Evolutionary conservation across 1,140 invertebrate species (phyloP).

Genomic region (Brachionus angularis): DNA sequence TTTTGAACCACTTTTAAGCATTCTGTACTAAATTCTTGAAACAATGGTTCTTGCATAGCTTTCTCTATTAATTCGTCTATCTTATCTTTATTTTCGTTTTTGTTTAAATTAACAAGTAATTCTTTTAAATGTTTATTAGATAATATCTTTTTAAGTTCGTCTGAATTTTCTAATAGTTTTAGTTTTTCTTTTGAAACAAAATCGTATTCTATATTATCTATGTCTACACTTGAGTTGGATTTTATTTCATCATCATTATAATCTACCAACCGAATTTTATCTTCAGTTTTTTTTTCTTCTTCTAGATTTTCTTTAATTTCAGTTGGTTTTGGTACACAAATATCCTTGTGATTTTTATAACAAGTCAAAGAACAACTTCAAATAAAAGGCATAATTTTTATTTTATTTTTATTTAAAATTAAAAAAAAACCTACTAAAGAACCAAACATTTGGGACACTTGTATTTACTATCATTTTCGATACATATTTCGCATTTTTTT

Average conservation of each 20-base stretch:
- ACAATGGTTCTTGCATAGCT: conserved; percentile 44
- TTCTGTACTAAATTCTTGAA: conserved; percentile 43
- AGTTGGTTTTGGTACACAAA: not conserved
- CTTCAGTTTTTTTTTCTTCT: not conserved
- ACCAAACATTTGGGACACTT: conserved; percentile 38
- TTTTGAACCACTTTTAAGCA: conserved; percentile 44
- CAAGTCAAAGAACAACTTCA: conserved; percentile 29
- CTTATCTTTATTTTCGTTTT: not conserved
- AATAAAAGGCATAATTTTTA: not conserved
- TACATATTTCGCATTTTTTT: conserved; percentile 30
- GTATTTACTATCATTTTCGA: conserved; percentile 19
- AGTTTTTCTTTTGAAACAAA: conserved; percentile 24
- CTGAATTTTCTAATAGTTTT: conserved; percentile 9
- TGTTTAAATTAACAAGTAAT: conserved; percentile 20
- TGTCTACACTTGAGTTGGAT: not conserved
- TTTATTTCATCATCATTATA: conserved; percentile 23
- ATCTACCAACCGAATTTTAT: not conserved
- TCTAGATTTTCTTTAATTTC: not conserved
- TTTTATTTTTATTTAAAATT: not conserved
- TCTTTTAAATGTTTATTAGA: conserved; percentile 30
- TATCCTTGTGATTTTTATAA: conserved; percentile 37
- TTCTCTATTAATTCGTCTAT: conserved; percentile 43
- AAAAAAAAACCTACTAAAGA: conserved; percentile 31
- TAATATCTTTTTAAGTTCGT: conserved; percentile 24
- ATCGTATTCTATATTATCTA: conserved; percentile 25